Evolutionary conservation across 2,888 invertebrate species (phyloP).

Genomic region (Cabera pusaria): DNA sequence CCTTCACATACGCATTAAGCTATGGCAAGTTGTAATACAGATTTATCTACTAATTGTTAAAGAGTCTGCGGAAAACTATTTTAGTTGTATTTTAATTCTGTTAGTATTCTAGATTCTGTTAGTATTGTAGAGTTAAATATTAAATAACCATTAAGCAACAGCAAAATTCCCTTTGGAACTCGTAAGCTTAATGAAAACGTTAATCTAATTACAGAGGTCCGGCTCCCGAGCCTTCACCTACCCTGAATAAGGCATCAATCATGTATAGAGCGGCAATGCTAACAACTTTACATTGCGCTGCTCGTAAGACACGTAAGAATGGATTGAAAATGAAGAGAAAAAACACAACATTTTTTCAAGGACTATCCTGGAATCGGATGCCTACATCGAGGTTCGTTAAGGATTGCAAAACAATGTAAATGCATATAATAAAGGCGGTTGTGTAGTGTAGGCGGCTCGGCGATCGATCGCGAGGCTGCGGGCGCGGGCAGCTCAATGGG

Average conservation of each 20-base stretch:
- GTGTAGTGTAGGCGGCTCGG: conserved; percentile 27
- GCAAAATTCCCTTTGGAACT: conserved; percentile 5
- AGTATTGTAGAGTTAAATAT: too few relatives aligned
- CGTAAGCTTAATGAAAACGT: conserved; percentile 35
- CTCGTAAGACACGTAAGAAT: conserved; percentile 2
- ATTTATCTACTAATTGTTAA: too few relatives aligned
- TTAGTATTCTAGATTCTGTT: too few relatives aligned
- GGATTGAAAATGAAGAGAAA: conserved; percentile 4
- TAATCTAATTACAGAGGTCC: conserved; percentile 39
- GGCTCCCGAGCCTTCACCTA: conserved; percentile 34
- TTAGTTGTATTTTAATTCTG: too few relatives aligned
- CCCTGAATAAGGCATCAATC: conserved; percentile 26
- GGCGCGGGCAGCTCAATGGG: conserved; percentile 57
- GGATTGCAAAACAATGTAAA: conserved; percentile 22
- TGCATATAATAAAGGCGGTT: conserved; percentile 13
- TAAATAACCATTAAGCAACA: too few relatives aligned
- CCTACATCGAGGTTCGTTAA: conserved; percentile 7
- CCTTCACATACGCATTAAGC: too few relatives aligned
- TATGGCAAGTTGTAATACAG: too few relatives aligned
- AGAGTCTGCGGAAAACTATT: too few relatives aligned
- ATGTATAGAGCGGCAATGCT: conserved; percentile 19
- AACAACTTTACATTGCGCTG: conserved; percentile 7
- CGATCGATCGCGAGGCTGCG: conserved; percentile 59
- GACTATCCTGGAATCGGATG: conserved; percentile 6
- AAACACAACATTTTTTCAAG: too few relatives aligned